phyloP scores from a whole-genome alignment of 2,113 vertebrate genomes.

The Hippocampus abdominalis region DNA sequence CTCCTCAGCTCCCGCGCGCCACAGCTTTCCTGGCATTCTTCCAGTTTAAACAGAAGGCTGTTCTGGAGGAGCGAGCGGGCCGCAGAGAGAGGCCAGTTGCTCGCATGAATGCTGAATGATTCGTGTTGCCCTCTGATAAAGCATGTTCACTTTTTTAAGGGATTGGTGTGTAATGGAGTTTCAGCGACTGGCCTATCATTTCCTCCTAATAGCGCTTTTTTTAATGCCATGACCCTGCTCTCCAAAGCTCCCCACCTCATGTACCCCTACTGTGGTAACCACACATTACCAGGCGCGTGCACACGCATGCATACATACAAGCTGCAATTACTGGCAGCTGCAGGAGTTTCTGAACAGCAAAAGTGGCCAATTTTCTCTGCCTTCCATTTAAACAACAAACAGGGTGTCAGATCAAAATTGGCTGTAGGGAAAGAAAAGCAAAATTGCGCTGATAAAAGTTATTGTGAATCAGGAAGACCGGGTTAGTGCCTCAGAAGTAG shows the following conservation, averaged over 20 bases:
- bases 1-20: slow-evolving; percentile 33
- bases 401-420: slow-evolving; percentile 68
- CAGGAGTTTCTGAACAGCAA: slow-evolving; percentile 71
- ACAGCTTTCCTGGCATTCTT: slow-evolving; percentile 58
- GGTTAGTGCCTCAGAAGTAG: slow-evolving; percentile 46
- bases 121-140: slow-evolving; percentile 75
- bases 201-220: slow-evolving; percentile 77
- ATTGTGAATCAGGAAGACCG: slow-evolving; percentile 54
- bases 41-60: slow-evolving; percentile 74
- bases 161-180: slow-evolving; percentile 78
- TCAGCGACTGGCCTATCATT: slow-evolving; percentile 79
- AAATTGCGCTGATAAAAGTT: slow-evolving; percentile 67
- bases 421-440: slow-evolving; percentile 47
- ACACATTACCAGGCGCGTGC: slow-evolving; percentile 53
- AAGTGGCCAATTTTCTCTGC: slow-evolving; percentile 79
- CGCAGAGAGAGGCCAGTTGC: slow-evolving; percentile 36
- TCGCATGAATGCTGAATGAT: slow-evolving; percentile 70
- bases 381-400: slow-evolving; percentile 78
- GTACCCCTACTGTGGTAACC: slow-evolving; percentile 59
- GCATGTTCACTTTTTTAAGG: slow-evolving; percentile 75
- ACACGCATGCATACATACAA: slow-evolving; percentile 23
- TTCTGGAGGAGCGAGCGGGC: slow-evolving; percentile 41
- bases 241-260: slow-evolving; percentile 39
- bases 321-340: slow-evolving; percentile 74
- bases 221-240: slow-evolving; percentile 64